phyloP scores from a whole-genome alignment of 2,797 vertebrate species.

The Heteromormyrus szaboi region DNA sequence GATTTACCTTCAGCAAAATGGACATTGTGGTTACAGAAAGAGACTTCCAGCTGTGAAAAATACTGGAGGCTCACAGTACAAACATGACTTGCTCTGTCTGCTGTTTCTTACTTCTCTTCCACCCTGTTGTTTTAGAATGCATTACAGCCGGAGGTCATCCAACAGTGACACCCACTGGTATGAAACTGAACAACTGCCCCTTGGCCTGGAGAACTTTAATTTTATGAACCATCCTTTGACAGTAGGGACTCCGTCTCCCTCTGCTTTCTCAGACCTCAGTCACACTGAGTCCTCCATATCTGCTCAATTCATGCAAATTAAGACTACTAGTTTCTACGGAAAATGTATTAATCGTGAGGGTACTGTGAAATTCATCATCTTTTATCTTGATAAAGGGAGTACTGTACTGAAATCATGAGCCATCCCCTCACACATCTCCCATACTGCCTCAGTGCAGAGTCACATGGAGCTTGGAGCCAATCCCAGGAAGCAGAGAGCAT shows the following conservation, averaged over 20 bases:
- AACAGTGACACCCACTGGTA: not conserved
- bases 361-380: not conserved
- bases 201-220: not conserved
- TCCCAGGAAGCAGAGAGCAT: not conserved
- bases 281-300: not conserved
- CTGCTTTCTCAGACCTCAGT: not conserved
- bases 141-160: not conserved
- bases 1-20: slow-evolving; percentile 8
- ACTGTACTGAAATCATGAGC: not conserved
- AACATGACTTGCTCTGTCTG: not conserved
- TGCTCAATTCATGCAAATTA: not conserved
- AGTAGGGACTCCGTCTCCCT: not conserved
- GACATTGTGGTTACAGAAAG: not conserved
- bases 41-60: not conserved
- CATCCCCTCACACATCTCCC: not conserved
- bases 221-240: not conserved
- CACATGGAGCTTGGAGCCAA: not conserved
- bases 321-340: not conserved
- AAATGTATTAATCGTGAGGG: not conserved
- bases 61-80: not conserved
- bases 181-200: not conserved
- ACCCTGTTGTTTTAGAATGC: not conserved
- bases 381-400: not conserved
- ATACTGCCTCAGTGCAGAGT: not conserved
- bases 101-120: not conserved